A percentile compares a stretch with the other conserved stretches of the same genome.
Evolutionary conservation across 2,113 vertebrate species (phyloP).

Genomic region (Esox niger): DNA sequence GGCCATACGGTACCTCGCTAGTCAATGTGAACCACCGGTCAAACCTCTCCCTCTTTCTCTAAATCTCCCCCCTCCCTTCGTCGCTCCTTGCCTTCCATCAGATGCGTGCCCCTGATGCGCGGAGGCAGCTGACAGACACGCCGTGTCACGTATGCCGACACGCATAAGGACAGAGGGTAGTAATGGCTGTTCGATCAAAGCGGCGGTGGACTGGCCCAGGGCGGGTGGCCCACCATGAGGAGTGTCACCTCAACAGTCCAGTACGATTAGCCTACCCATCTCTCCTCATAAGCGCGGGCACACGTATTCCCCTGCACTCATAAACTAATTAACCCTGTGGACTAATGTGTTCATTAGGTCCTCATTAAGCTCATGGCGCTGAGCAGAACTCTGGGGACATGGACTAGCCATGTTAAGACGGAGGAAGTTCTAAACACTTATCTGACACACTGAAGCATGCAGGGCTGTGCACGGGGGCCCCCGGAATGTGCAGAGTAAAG

Average conservation of each 20-base stretch:
- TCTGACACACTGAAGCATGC: too few species aligned
- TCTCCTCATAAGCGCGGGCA: not conserved
- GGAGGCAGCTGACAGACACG: not conserved
- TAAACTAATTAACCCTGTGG: not conserved
- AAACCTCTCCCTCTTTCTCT: not conserved
- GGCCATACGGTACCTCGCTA: not conserved
- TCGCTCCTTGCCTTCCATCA: not conserved
- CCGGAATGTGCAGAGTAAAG: too few species aligned
- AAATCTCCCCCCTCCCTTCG: not conserved
- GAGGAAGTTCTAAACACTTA: too few species aligned
- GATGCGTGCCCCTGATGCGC: not conserved
- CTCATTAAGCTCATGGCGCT: not conserved
- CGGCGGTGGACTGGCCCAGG: not conserved
- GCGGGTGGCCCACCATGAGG: not conserved
- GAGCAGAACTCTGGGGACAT: too few species aligned
- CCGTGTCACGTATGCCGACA: constrained; percentile 1
- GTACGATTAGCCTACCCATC: constrained; percentile 1
- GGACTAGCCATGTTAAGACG: too few species aligned
- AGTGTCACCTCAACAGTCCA: not conserved
- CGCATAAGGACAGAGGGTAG: not conserved
- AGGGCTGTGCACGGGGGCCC: too few species aligned
- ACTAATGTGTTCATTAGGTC: not conserved
- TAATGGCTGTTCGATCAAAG: not conserved
- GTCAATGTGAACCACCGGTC: not conserved
- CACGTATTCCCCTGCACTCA: too few species aligned